phyloP scores from a whole-genome alignment of 2,113 vertebrate species.

The Oxygymnocypris stewartii region DNA sequence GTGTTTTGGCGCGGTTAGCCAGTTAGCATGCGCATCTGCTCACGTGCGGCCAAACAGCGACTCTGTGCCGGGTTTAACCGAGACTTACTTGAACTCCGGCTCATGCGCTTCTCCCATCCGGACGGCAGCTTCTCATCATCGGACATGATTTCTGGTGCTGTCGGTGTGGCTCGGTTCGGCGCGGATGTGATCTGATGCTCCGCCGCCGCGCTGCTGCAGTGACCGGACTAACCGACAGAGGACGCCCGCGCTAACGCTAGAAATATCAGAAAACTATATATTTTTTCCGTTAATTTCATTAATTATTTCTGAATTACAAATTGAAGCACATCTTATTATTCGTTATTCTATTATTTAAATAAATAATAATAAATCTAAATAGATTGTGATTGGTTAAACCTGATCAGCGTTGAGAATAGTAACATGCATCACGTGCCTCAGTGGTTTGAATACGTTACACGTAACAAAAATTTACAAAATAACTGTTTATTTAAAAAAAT shows the following conservation, averaged over 20 bases:
- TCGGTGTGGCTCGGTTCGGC: neutral
- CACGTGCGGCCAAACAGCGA: neutral
- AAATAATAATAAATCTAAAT: no score
- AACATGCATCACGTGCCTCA: no score
- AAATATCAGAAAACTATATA: no score
- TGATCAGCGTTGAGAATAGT: no score
- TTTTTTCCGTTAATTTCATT: no score
- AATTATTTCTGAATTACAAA: neutral
- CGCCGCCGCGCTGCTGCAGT: neutral
- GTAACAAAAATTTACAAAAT: no score
- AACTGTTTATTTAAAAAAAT: no score
- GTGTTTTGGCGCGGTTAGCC: conserved; percentile 30
- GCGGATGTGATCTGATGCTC: neutral
- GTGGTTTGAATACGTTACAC: no score
- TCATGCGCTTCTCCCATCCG: conserved; percentile 98
- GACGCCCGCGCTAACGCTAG: neutral
- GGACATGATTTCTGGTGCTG: conserved; percentile 74
- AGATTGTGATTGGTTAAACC: no score
- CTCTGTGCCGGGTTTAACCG: neutral
- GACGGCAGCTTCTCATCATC: conserved; percentile 90
- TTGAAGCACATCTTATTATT: neutral
- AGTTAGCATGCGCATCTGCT: conserved; percentile 17
- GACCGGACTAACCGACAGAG: neutral
- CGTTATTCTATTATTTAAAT: no score
- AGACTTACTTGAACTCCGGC: conserved; percentile 87